phyloP scores from a whole-genome alignment of 1,140 invertebrate species.

The Saccostrea glomerata region DNA sequence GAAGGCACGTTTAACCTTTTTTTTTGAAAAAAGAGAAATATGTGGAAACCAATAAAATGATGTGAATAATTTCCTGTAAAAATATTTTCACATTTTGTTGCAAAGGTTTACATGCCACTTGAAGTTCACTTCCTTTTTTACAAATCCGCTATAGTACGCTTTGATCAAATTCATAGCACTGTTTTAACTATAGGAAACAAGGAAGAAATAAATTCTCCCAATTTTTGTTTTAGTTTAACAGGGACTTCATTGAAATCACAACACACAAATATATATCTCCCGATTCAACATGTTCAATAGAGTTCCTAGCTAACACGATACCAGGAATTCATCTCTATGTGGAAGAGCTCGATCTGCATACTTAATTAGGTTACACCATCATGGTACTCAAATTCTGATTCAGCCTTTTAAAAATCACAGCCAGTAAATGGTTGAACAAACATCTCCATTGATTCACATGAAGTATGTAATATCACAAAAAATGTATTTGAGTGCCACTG shows the following conservation, averaged over 20 bases:
- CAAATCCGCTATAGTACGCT: background rate
- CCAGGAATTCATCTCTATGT: no score
- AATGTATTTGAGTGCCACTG: no score
- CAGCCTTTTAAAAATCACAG: no score
- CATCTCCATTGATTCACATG: no score
- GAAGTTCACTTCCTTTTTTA: background rate
- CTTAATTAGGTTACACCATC: no score
- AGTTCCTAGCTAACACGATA: background rate
- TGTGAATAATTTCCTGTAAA: slow-evolving; percentile 1
- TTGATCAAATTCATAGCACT: background rate
- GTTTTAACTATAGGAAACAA: background rate
- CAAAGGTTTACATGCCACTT: background rate
- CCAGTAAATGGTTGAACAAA: no score
- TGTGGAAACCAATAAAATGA: background rate
- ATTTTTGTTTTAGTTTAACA: background rate
- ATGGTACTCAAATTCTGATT: no score
- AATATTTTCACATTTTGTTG: background rate
- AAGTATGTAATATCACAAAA: no score
- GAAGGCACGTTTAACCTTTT: no score
- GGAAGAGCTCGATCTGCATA: no score
- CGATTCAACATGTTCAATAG: background rate
- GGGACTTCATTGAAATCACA: background rate
- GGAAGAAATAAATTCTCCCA: background rate
- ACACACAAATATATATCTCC: background rate
- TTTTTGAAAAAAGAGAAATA: background rate